Percentiles rank a stretch among this genome's conserved stretches.
Evolutionary conservation across 2,888 invertebrate genomes (phyloP).

Genomic region (Sialis fuliginosa): DNA sequence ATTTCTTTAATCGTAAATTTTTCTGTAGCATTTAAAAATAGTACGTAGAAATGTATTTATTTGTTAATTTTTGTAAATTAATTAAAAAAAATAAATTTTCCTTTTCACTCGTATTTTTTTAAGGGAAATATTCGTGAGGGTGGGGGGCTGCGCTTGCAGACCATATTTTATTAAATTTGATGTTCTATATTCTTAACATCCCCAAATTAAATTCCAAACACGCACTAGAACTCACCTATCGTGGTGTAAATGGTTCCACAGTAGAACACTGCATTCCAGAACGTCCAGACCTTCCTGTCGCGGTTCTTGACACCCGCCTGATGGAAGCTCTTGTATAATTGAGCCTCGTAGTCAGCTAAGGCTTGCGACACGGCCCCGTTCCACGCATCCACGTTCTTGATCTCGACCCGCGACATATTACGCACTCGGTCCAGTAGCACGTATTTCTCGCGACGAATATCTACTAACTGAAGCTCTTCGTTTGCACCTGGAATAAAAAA

Average conservation of each 20-base stretch:
- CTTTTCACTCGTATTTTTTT: no score
- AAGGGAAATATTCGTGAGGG: no score
- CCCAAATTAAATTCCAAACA: neutral
- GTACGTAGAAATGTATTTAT: no score
- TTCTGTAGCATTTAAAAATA: no score
- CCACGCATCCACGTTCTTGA: constrained; percentile 9
- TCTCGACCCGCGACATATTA: constrained; percentile 20
- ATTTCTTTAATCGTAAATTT: no score
- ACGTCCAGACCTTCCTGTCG: constrained; percentile 48
- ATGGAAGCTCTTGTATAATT: neutral
- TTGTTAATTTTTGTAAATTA: no score
- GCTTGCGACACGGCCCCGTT: neutral
- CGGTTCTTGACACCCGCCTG: constrained; percentile 10
- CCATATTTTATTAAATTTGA: no score
- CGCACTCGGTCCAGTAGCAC: constrained; percentile 18
- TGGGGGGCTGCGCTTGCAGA: no score
- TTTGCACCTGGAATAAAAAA: constrained; percentile 12
- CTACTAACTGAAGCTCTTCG: constrained; percentile 18
- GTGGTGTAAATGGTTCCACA: constrained; percentile 80
- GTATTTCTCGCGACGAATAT: constrained; percentile 10
- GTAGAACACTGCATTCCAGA: constrained; percentile 75
- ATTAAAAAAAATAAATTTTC: no score
- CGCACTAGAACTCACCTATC: constrained; percentile 46
- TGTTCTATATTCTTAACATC: no score
- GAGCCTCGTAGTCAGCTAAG: neutral